Evolutionary conservation across 2,888 invertebrate species (phyloP).

Genomic region (Cynaeus angustus): DNA sequence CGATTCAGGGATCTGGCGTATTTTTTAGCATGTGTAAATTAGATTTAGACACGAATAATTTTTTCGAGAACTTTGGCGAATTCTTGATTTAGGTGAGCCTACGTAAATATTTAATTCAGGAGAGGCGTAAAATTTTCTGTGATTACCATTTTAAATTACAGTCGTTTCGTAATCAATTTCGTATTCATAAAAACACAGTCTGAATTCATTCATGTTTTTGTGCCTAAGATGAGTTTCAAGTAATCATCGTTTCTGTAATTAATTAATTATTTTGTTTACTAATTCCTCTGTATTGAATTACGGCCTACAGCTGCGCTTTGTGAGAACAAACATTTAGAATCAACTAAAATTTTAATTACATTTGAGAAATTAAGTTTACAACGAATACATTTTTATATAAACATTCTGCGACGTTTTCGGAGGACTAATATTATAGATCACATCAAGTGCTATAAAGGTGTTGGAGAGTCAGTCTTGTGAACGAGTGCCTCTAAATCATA

Average conservation of each 20-base stretch:
- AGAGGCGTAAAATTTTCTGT: constrained; percentile 17
- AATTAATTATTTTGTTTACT: constrained; percentile 19
- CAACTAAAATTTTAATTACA: constrained; percentile 30
- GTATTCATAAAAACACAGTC: constrained; percentile 20
- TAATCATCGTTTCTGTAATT: constrained; percentile 18
- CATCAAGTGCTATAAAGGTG: constrained; percentile 45
- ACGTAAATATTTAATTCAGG: constrained; percentile 22
- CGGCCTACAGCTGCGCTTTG: background rate
- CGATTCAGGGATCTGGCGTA: constrained; percentile 7
- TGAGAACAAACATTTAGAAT: constrained; percentile 2
- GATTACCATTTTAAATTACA: constrained; percentile 33
- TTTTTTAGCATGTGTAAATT: constrained; percentile 20
- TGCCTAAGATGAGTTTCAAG: constrained; percentile 7
- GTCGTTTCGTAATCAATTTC: constrained; percentile 17
- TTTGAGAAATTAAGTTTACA: background rate
- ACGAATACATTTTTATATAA: constrained; percentile 23
- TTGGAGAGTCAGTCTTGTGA: constrained; percentile 39
- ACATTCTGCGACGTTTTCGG: constrained; percentile 26
- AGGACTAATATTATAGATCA: constrained; percentile 39
- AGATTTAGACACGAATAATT: constrained; percentile 8
- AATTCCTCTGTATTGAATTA: constrained; percentile 17
- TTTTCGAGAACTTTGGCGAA: constrained; percentile 7
- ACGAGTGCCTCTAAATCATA: constrained; percentile 45
- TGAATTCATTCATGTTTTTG: background rate
- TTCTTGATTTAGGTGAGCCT: constrained; percentile 7